A percentile compares a stretch with the other conserved stretches of the same genome.
Evolutionary conservation across 2,888 invertebrate genomes (phyloP).

Genomic region (Lepidocyrtinus sp.): DNA sequence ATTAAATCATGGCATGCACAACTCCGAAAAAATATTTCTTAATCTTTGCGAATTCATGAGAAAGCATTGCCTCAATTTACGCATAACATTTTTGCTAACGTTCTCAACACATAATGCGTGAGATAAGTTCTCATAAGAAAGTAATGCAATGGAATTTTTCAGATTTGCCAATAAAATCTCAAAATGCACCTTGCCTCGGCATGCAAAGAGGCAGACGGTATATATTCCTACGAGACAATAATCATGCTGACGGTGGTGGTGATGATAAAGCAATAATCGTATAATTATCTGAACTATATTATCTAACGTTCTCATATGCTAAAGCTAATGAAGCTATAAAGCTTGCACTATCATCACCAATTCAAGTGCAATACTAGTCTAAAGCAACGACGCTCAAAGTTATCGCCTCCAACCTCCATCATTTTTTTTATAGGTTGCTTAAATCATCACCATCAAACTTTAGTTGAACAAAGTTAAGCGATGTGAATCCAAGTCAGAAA

Average conservation of each 20-base stretch:
- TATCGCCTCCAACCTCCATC: background rate
- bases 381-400: too few relatives aligned
- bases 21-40: slow-evolving; percentile 7
- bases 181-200: background rate
- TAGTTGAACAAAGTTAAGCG: slow-evolving; percentile 5
- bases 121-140: slow-evolving; percentile 5
- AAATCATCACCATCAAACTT: background rate
- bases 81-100: background rate
- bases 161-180: background rate
- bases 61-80: slow-evolving; percentile 13
- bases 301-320: slow-evolving; percentile 1
- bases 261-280: background rate
- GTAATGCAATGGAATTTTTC: background rate
- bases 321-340: slow-evolving; percentile 2
- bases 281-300: background rate
- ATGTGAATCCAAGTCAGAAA: slow-evolving; percentile 30
- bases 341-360: background rate
- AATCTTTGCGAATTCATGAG: background rate
- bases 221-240: too few relatives aligned
- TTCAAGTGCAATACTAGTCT: slow-evolving; percentile 5
- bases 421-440: background rate
- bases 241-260: background rate
- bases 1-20: background rate
- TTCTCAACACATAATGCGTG: background rate
- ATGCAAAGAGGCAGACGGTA: too few relatives aligned